Percentiles rank a stretch among this genome's conserved stretches.
Conservation (phyloP, 1,140 invertebrate genomes). For the Microvelia longipes region DNA sequence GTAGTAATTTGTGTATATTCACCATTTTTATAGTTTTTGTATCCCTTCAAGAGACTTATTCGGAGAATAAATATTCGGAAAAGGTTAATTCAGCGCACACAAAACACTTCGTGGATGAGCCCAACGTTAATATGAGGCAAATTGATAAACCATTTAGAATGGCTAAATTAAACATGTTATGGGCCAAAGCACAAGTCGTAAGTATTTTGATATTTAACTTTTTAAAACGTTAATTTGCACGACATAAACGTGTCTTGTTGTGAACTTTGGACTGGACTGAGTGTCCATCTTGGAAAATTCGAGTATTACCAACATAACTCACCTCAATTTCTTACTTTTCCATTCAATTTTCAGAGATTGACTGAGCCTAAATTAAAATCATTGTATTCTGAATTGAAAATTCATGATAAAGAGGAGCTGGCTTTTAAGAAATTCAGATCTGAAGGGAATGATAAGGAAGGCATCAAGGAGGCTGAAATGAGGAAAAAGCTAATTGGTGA, state of each 20-base stretch:
- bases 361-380: conserved; percentile 70
- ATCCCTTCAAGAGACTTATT: background rate
- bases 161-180: conserved; percentile 67
- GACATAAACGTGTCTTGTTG: background rate
- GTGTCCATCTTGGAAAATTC: background rate
- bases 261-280: background rate
- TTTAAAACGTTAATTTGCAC: conserved; percentile 3
- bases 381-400: conserved; percentile 70
- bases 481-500: conserved; percentile 57
- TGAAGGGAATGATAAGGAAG: conserved; percentile 72
- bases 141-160: conserved; percentile 66
- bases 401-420: conserved; percentile 84
- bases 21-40: background rate
- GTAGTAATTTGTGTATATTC: background rate
- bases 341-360: conserved; percentile 56
- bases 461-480: conserved; percentile 64
- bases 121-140: conserved; percentile 32
- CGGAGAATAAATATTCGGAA: conserved; percentile 17
- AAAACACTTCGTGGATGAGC: conserved; percentile 18
- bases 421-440: conserved; percentile 62
- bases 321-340: no score
- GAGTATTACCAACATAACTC: background rate
- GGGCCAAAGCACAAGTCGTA: conserved; percentile 70
- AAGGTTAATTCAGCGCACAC: conserved; percentile 10
- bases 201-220: conserved; percentile 16